Percentiles rank a stretch among this genome's conserved stretches.
phyloP scores from a whole-genome alignment of 2,888 invertebrate genomes.

The Dryobota labecula region DNA sequence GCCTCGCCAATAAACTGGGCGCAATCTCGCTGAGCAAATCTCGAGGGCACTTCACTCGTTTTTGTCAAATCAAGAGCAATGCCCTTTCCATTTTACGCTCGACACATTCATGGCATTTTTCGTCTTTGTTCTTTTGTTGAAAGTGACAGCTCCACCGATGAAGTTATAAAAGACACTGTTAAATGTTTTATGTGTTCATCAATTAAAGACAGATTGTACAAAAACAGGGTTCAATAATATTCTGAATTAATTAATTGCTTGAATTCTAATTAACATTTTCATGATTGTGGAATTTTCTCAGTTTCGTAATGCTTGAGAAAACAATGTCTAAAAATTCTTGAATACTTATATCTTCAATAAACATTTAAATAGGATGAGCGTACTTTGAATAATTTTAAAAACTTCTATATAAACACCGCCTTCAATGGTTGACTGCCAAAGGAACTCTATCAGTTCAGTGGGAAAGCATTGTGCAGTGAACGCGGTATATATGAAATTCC shows the following conservation, averaged over 20 bases:
- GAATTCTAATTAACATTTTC: slow-evolving; percentile 5
- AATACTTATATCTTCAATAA: slow-evolving; percentile 1
- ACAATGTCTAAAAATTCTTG: slow-evolving; percentile 4
- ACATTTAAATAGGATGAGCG: background rate
- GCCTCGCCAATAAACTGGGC: slow-evolving; percentile 72
- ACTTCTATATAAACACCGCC: slow-evolving; percentile 36
- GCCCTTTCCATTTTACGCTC: slow-evolving; percentile 60
- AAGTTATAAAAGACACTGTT: slow-evolving; percentile 17
- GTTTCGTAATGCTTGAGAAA: slow-evolving; percentile 9
- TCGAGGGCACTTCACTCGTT: slow-evolving; percentile 77
- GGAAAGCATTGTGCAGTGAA: slow-evolving; percentile 53
- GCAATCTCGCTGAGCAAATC: slow-evolving; percentile 75
- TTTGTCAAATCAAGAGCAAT: slow-evolving; percentile 79
- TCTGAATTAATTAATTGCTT: slow-evolving; percentile 19
- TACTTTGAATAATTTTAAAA: slow-evolving; percentile 28
- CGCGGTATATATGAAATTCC: slow-evolving; percentile 64
- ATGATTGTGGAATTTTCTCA: background rate
- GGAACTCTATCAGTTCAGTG: slow-evolving; percentile 60
- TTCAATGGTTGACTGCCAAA: slow-evolving; percentile 50
- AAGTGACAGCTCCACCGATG: slow-evolving; percentile 23
- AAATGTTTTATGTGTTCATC: slow-evolving; percentile 9
- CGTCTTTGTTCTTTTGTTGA: slow-evolving; percentile 56
- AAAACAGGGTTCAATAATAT: background rate
- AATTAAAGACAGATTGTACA: slow-evolving; percentile 13
- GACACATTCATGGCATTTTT: slow-evolving; percentile 67